These are phyloP conservation scores for Heliconius charithonia DNA, from an alignment of 2,888 invertebrate species.

Conservation along the genomic window DNA sequence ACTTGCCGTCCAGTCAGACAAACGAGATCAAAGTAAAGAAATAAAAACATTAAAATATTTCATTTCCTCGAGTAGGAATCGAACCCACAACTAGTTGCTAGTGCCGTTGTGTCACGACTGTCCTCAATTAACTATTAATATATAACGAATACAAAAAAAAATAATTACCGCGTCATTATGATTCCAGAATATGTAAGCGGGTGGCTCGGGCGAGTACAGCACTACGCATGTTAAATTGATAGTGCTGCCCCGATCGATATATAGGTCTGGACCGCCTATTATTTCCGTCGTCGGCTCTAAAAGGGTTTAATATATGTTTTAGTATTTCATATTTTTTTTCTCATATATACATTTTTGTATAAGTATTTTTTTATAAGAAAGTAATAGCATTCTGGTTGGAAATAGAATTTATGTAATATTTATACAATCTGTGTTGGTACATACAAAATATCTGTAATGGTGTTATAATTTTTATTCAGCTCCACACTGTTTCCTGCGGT, in stretches of 20 bases:
- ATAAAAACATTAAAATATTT: no score
- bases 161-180: slow-evolving; percentile 93
- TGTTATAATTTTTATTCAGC: no score
- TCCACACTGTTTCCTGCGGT: no score
- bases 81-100: no score
- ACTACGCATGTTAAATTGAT: slow-evolving; percentile 97
- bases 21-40: no score
- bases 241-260: slow-evolving; percentile 96
- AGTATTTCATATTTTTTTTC: slow-evolving; percentile 18
- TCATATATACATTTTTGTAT: neutral
- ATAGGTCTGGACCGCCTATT: slow-evolving; percentile 94
- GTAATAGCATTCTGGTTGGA: neutral
- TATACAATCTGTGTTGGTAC: neutral
- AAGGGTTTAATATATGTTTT: slow-evolving; percentile 63
- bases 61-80: no score
- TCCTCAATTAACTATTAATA: neutral
- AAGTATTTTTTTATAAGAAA: neutral
- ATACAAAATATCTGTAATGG: no score
- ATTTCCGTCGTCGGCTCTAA: slow-evolving; percentile 96
- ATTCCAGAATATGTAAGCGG: slow-evolving; percentile 97
- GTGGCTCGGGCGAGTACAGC: slow-evolving; percentile 94
- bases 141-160: slow-evolving; percentile 17
- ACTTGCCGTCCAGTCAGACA: no score
- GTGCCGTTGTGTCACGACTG: no score
- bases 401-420: neutral